Evolutionary conservation across 1,140 invertebrate species (phyloP), one percentile per base, ranked within the genome.

Genomic region (Brachionus manjavacas): DNA sequence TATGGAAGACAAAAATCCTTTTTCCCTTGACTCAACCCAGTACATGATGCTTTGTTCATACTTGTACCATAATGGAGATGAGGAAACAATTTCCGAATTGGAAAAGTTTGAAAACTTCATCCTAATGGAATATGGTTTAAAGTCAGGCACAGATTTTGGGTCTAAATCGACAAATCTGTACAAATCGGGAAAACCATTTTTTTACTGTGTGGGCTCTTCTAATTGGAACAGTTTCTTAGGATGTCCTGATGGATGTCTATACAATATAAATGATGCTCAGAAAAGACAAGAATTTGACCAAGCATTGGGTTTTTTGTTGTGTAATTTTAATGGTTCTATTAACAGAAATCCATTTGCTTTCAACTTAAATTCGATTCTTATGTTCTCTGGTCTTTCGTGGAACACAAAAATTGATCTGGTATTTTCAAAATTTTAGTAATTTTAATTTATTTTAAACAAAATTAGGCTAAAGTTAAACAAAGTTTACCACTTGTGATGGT

Each of bases 51-150:
- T 81, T 23, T 81, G 79, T 7, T 81, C 79, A 43, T 81, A 81
- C 28, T 81, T 81, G 52, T 68, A 64, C n/a, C 79, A 81, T 12
- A 81, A 60, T 41, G 79, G 64, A 16, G 79, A 81, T 2, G 39
- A 81, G 16, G 79, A 81, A 68, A 81, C 79, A 12, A 28, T 60
- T 20, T 9, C 52, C 1, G 79, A 81, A 46, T 68, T 81, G 12
- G 49, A 60, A 64, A 81, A 81, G 43, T 39, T 81, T 12, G 79
- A 81, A n/a, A 60, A 68, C 20, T 60, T 43, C 20, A 43, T 81
- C 8, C 79, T 81, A 20, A 81, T 81, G 79, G 79, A 81, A 41
- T 81, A 81, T 55, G 79, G 79, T 46, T n/a, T 81, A 9, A 81
- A 81, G 14, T 81, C 79, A 41, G 79, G 79, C 14, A 60, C 52